Evolutionary conservation across 2,797 vertebrate species (phyloP).

Genomic region (Psittacula derbiana): DNA sequence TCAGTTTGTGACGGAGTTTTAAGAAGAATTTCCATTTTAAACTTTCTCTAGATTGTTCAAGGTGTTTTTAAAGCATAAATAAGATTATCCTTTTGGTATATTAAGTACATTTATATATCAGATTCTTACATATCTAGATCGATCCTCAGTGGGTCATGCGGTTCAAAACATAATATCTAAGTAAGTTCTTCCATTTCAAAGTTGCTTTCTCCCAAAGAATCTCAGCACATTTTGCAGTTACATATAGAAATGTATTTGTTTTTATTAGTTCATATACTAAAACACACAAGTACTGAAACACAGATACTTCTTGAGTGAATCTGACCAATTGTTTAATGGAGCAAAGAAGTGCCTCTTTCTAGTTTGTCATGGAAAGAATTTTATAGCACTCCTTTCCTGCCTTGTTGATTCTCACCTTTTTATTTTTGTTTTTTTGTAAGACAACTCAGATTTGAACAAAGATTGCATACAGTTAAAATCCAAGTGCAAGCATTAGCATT

Average conservation of each 20-base stretch:
- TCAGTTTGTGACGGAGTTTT: not conserved
- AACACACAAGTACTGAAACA: not conserved
- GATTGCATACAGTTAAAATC: not conserved
- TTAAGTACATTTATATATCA: not conserved
- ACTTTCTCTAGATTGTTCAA: not conserved
- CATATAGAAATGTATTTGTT: not conserved
- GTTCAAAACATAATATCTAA: not conserved
- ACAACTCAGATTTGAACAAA: not conserved
- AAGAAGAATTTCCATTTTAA: not conserved
- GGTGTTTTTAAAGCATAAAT: not conserved
- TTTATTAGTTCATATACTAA: not conserved
- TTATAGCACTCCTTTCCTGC: not conserved
- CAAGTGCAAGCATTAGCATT: not conserved
- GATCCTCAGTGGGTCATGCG: not conserved
- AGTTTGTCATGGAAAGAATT: not conserved
- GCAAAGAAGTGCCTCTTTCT: not conserved
- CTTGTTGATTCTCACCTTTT: not conserved
- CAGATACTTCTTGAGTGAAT: not conserved
- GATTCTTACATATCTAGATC: not conserved
- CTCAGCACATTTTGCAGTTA: not conserved
- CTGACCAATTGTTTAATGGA: not conserved
- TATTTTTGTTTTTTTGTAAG: not conserved
- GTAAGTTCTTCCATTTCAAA: not conserved
- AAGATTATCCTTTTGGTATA: not conserved
- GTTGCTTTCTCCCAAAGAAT: not conserved